phyloP scores from a whole-genome alignment of 2,888 invertebrate genomes.

The Cremastinae sp. region DNA sequence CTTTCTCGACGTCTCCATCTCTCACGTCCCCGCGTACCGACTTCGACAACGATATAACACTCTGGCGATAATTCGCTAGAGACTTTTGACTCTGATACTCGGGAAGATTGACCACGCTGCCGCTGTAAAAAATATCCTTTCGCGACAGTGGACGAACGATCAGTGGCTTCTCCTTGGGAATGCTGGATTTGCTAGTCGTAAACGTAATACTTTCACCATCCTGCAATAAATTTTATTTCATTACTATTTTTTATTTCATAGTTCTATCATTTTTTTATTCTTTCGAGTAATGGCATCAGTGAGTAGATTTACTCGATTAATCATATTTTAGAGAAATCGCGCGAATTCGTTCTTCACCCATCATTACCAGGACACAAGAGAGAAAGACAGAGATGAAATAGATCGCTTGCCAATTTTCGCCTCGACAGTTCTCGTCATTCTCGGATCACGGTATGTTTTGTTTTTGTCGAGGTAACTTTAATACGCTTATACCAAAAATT shows the following conservation, averaged over 20 bases:
- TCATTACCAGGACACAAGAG: background rate
- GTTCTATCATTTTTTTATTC: too few relatives aligned
- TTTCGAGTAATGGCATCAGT: too few relatives aligned
- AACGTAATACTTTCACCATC: constrained; percentile 87
- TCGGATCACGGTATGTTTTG: constrained; percentile 4
- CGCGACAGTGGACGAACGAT: constrained; percentile 95
- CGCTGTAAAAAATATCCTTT: constrained; percentile 98
- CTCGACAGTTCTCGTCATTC: background rate
- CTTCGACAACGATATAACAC: constrained; percentile 92
- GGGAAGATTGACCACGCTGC: constrained; percentile 95
- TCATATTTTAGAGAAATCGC: too few relatives aligned
- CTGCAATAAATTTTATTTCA: constrained; percentile 72
- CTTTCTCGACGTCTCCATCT: constrained; percentile 85
- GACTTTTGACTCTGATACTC: constrained; percentile 97
- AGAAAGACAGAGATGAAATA: constrained; percentile 10
- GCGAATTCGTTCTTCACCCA: too few relatives aligned
- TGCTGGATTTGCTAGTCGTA: constrained; percentile 81
- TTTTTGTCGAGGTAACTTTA: constrained; percentile 8
- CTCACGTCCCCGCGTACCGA: constrained; percentile 83
- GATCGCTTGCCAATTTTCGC: constrained; percentile 25
- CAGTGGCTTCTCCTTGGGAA: constrained; percentile 82
- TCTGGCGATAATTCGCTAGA: constrained; percentile 93
- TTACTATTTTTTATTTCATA: background rate
- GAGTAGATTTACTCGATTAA: too few relatives aligned
- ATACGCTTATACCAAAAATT: constrained; percentile 46